Evolutionary conservation across 2,797 vertebrate genomes (phyloP).

Genomic region (Vireo griseus): DNA sequence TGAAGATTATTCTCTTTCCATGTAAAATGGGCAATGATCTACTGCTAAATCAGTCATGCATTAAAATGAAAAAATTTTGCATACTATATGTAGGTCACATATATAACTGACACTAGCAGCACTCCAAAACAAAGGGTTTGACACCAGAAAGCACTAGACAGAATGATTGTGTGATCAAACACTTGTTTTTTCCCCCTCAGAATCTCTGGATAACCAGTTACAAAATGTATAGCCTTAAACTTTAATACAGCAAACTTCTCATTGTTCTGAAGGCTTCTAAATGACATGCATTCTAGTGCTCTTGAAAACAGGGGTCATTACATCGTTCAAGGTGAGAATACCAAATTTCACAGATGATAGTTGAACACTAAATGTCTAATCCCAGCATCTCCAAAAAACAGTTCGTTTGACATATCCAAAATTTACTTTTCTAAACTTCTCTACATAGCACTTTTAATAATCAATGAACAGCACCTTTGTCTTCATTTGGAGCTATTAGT

Average conservation of each 20-base stretch:
- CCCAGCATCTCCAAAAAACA: not conserved
- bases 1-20: not conserved
- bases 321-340: not conserved
- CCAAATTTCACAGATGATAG: not conserved
- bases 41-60: not conserved
- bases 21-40: not conserved
- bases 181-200: not conserved
- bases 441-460: not conserved
- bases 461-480: not conserved
- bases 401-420: not conserved
- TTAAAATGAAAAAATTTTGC: not conserved
- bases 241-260: not conserved
- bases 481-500: not conserved
- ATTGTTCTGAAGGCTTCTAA: not conserved
- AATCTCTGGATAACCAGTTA: not conserved
- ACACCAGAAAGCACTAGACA: not conserved
- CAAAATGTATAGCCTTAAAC: rapidly evolving
- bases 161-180: not conserved
- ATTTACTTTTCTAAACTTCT: not conserved
- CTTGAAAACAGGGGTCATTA: not conserved
- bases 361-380: not conserved
- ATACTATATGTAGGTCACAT: not conserved
- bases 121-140: not conserved
- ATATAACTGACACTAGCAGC: not conserved
- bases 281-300: not conserved